These are phyloP conservation scores for Rhadinocentrus ornatus DNA, from an alignment of 2,797 vertebrate genomes.

Conservation along the genomic window DNA sequence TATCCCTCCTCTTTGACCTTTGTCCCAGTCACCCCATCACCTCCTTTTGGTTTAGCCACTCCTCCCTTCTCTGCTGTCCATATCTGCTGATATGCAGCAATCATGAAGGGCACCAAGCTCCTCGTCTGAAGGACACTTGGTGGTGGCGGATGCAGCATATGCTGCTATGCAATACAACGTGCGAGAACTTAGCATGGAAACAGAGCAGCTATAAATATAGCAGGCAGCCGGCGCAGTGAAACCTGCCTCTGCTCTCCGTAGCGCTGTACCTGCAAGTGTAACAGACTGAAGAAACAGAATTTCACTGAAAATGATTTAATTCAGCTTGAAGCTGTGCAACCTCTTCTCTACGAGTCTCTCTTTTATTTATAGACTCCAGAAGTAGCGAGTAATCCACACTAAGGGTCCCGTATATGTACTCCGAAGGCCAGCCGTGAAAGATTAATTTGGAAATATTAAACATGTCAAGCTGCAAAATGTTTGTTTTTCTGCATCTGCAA, in stretches of 20 bases:
- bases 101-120: conserved; percentile 60
- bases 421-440: conserved; percentile 17
- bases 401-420: background rate
- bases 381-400: conserved; percentile 16
- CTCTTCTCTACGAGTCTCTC: conserved; percentile 2
- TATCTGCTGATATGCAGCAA: conserved; percentile 67
- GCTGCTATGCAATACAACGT: conserved; percentile 61
- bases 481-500: background rate
- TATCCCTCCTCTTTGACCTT: conserved; percentile 16
- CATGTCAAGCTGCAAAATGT: background rate
- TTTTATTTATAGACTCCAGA: conserved; percentile 44
- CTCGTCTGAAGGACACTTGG: conserved; percentile 60
- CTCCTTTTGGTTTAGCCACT: conserved; percentile 33
- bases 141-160: conserved; percentile 47
- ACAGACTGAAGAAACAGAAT: conserved; percentile 17
- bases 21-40: conserved; percentile 39
- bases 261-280: conserved; percentile 33
- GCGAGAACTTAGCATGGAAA: conserved; percentile 59
- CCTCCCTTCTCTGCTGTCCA: conserved; percentile 21
- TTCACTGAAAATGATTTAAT: conserved; percentile 25
- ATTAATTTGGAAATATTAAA: conserved; percentile 13
- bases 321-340: conserved; percentile 29
- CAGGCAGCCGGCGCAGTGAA: background rate
- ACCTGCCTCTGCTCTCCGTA: conserved; percentile 22
- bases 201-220: conserved; percentile 73